A percentile compares a stretch with the other conserved stretches of the same genome.
Evolutionary conservation across 1,140 invertebrate species (phyloP).

Genomic region (Monomorium pharaonis): DNA sequence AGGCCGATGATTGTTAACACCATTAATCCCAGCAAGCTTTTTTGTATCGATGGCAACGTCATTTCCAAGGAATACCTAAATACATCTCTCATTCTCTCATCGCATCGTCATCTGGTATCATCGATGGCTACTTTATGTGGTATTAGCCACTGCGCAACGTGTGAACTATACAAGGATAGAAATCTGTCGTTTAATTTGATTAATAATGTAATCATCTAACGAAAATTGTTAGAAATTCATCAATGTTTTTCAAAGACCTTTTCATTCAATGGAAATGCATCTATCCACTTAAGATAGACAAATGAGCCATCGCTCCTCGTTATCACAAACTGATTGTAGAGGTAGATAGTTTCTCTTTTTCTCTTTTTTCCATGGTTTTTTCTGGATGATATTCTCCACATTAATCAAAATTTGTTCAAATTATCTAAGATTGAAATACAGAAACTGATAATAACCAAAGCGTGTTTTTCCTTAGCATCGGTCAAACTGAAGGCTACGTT

Average conservation of each 20-base stretch:
- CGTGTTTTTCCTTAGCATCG: background rate
- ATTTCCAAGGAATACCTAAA: slow-evolving; percentile 52
- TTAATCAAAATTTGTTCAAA: background rate
- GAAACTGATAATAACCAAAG: background rate
- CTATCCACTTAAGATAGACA: background rate
- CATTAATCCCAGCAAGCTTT: slow-evolving; percentile 68
- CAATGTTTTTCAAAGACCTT: background rate
- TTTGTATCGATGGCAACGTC: slow-evolving; percentile 73
- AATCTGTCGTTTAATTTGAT: background rate
- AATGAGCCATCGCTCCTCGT: background rate
- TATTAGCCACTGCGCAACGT: background rate
- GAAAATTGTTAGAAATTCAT: background rate
- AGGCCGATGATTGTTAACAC: slow-evolving; percentile 70
- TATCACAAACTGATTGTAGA: background rate
- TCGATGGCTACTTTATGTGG: background rate
- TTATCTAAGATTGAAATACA: background rate
- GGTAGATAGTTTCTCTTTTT: background rate
- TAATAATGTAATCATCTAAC: background rate
- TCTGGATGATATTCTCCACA: background rate
- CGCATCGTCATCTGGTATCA: background rate
- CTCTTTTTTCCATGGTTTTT: background rate
- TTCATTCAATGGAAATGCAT: background rate
- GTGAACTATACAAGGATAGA: background rate
- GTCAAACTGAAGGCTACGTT: background rate
- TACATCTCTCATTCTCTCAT: slow-evolving; percentile 35